These are phyloP conservation scores for Diuraphis noxia DNA, from an alignment of 1,140 invertebrate species.

Conservation along the genomic window DNA sequence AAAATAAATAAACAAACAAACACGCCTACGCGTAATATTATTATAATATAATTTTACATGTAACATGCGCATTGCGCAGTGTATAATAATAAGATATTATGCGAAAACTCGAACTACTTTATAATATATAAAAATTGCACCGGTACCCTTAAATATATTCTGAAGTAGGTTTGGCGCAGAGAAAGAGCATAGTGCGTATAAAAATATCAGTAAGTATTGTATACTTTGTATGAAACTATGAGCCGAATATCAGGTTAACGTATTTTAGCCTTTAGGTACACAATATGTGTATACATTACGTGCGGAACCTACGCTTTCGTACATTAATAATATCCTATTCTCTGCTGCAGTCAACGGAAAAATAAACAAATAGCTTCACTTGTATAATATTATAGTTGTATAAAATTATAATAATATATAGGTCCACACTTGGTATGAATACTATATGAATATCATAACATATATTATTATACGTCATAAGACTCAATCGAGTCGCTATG, in stretches of 20 bases:
- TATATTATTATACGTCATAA: background rate
- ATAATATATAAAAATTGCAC: background rate
- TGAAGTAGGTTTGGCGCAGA: background rate
- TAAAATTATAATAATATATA: too few relatives aligned
- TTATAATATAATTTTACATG: background rate
- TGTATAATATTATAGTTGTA: too few relatives aligned
- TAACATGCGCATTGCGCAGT: background rate
- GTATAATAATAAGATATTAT: background rate
- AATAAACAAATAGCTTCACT: background rate
- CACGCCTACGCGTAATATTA: background rate
- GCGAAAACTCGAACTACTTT: background rate
- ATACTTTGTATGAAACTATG: background rate
- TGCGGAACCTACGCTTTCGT: background rate
- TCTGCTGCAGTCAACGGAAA: background rate
- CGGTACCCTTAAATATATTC: background rate
- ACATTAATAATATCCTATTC: conserved; percentile 2
- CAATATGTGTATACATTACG: background rate
- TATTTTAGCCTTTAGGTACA: background rate
- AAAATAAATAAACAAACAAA: background rate
- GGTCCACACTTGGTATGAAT: background rate
- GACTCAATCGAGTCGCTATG: background rate
- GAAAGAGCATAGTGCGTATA: background rate
- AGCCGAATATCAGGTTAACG: background rate
- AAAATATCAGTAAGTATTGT: background rate
- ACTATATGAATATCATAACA: background rate